phyloP scores from a whole-genome alignment of 35 echinoderm and acorn worm species.

The Hemicentrotus pulcherrimus region DNA sequence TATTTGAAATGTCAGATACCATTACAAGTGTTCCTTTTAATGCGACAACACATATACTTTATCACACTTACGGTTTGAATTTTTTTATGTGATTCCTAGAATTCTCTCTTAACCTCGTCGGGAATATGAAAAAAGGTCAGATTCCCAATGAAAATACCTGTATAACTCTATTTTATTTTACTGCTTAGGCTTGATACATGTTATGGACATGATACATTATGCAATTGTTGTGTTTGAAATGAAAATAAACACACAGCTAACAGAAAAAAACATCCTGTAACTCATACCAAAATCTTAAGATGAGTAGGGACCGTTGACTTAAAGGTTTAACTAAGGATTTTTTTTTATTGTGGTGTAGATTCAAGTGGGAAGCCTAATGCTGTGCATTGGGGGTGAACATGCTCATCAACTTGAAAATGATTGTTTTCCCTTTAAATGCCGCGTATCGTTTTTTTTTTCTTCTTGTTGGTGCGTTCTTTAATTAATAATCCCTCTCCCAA shows the following conservation, averaged over 20 bases:
- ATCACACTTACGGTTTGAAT: too few species aligned
- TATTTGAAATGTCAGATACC: too few species aligned
- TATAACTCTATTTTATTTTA: too few species aligned
- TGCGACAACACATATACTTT: too few species aligned
- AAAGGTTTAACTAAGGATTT: background rate
- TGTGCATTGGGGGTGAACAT: background rate
- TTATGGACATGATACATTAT: too few species aligned
- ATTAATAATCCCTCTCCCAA: conserved; percentile 33
- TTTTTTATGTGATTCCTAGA: too few species aligned
- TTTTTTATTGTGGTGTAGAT: background rate
- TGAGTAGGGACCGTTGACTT: background rate
- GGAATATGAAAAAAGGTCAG: too few species aligned
- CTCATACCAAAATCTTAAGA: background rate
- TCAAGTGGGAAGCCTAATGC: background rate
- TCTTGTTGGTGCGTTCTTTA: conserved; percentile 35
- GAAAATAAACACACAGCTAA: background rate
- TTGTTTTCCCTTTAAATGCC: conserved; percentile 25
- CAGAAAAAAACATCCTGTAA: background rate
- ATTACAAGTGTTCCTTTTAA: too few species aligned
- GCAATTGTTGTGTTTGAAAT: background rate
- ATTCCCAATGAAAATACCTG: too few species aligned
- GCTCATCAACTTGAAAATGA: background rate
- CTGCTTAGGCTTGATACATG: too few species aligned
- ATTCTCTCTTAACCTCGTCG: too few species aligned
- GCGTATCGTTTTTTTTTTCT: background rate